Base-by-base conservation (phyloP, 2,113 vertebrate genomes). In the Agapornis roseicollis region DNA sequence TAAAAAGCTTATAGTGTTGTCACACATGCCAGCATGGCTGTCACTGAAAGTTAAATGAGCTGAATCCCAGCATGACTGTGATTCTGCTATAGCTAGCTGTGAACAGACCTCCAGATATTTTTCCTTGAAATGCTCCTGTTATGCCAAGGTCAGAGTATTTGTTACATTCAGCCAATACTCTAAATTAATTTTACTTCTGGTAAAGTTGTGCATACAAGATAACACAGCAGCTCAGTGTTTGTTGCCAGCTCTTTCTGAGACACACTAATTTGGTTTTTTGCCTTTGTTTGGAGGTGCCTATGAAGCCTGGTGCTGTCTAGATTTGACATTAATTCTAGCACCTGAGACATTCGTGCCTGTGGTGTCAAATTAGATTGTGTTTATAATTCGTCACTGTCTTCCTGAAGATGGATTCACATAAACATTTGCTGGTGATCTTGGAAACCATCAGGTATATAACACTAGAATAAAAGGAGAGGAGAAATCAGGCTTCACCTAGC, bases 1-100 rank as follows among this genome's bases (percentile, higher is more conserved):
- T 19, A n/a, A 69, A 80, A 73, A 69, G 6, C n/a, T 44, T 23
- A 15, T 1, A 29, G 19, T 41, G 15, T 5, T 76, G 11, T 47
- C 29, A 86, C 60, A 56, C 0, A 0, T 61, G n/a, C 27, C 39
- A 64, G 3, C 0, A 0, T 60, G 58, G 23, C 23, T 81, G 86
- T 17, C 31, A 42, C 31, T 31, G 24, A 77, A 63, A 79, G 12
- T 22, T 68, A n/a, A 90, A 56, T 39, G 44, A 63, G 16, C 19
- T 83, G 49, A 86, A 83, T 49, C 13, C 31, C 37, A 90, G 35
- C 20, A 22, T 18, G 61, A 44, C 29, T 58, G 28, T 69, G 44
- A 33, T 52, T 93, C n/a, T 79, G 25, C 42, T 86, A 13, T 52
- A 1, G 0, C 17, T 55, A 72, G 39, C 61, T 78, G 29, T 50